Evolutionary conservation across 2,888 invertebrate species (phyloP), one percentile per base, ranked within the genome.

Genomic region (Zonitis immaculata): DNA sequence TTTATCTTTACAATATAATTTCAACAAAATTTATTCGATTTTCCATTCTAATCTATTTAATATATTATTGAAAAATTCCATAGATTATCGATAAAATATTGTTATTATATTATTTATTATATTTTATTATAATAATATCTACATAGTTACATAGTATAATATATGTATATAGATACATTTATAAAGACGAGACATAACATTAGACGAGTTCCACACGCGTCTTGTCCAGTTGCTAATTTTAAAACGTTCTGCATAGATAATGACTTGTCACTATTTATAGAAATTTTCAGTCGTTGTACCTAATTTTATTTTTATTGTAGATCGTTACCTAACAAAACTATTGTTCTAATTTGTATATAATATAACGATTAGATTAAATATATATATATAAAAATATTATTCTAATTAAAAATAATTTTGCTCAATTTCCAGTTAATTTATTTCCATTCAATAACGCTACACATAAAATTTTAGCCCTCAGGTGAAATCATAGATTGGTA

Each of bases 201-300:
- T 20, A 66, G 66, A 67, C 64, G 61, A 55, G 58, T 63, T 66
- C 63, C 64, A 62, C 66, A 63, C 62, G 39, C 2, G 61, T 62
- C 62, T 66, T 65, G 52, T 52, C 58, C 63, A 60, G 59, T 64
- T 62, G 67, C 67, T 69, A 67, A 67, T 64, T 67, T 69, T 69
- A 67, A 67, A 66, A 61, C 62, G 60, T 63, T 63, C 65, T 66
- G 66, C 67, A 64, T 66, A 64, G 66, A 64, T 64, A 66, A 67
- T 67, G 64, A 63, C 61, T 61, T 58, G 56, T 39, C 48, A 61
- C 65, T 69, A 69, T 69, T 69, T 66, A 64, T 69, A 67, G 66
- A 55, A n/a, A 62, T 58, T 62, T 61, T 64, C 60, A 60, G 57
- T 52, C 57, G 64, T 52, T 59, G 53, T 59, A 39, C 53, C 52